phyloP scores from a whole-genome alignment of 2,113 vertebrate species.

The Grammatotria lemairii region DNA sequence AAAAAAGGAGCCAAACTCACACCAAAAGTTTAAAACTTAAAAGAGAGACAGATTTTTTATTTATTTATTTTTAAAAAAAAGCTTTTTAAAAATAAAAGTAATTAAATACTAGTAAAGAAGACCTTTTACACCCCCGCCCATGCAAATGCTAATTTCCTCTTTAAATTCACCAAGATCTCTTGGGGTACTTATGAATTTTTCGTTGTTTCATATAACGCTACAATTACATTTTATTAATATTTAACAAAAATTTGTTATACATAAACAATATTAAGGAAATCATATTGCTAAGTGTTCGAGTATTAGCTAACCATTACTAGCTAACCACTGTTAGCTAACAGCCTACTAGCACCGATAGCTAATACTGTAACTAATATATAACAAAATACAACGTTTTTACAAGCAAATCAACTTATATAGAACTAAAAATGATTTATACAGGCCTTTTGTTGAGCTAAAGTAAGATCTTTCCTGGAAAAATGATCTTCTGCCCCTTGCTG shows the following conservation, averaged over 20 bases:
- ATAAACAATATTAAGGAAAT: neutral
- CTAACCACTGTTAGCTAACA: neutral
- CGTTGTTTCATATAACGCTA: neutral
- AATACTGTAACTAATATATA: neutral
- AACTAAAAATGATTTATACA: neutral
- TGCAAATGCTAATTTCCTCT: neutral
- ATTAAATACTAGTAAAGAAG: neutral
- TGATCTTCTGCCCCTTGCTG: neutral
- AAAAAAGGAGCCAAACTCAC: neutral
- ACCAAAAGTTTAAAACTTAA: neutral
- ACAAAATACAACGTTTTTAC: neutral
- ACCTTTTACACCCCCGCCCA: neutral
- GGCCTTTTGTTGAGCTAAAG: neutral
- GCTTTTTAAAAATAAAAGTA: neutral
- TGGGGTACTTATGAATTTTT: neutral
- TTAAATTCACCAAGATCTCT: neutral
- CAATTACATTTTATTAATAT: neutral
- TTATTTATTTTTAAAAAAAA: rapidly evolving
- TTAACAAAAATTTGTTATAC: neutral
- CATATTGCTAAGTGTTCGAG: neutral
- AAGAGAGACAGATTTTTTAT: neutral
- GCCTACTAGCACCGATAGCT: neutral
- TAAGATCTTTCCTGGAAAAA: neutral
- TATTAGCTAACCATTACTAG: neutral
- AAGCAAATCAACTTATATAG: neutral